phyloP scores from a whole-genome alignment of 2,113 vertebrate genomes.

The Cyprinodon tularosa region DNA sequence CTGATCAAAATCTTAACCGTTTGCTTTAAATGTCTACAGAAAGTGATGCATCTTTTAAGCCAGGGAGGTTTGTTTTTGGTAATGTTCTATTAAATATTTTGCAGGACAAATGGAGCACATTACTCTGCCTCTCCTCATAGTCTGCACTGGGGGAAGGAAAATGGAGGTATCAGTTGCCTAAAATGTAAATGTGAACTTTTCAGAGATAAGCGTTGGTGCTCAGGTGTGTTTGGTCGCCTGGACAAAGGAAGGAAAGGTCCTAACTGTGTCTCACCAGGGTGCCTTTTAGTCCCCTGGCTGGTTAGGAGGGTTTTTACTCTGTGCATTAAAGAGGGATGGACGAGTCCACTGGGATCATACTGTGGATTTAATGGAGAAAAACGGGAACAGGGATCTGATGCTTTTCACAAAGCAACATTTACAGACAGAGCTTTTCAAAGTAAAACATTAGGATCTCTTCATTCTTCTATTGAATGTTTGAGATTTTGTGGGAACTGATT shows the following conservation, averaged over 20 bases:
- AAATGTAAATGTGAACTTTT: slow-evolving; percentile 81
- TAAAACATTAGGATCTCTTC: too few relatives aligned
- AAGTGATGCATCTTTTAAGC: too few relatives aligned
- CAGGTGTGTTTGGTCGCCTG: slow-evolving; percentile 51
- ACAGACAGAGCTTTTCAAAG: too few relatives aligned
- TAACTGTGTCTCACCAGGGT: slow-evolving; percentile 32
- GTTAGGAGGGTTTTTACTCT: slow-evolving; percentile 37
- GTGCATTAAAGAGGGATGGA: slow-evolving; percentile 5
- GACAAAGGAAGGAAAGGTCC: slow-evolving; percentile 46
- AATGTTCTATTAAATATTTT: too few relatives aligned
- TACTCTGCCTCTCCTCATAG: background rate
- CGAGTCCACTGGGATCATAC: slow-evolving; percentile 8
- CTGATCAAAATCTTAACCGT: too few relatives aligned
- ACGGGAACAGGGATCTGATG: too few relatives aligned
- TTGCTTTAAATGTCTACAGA: too few relatives aligned
- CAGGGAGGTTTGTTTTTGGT: too few relatives aligned
- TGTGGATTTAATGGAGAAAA: too few relatives aligned
- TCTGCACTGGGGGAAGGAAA: background rate
- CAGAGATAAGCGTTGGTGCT: slow-evolving; percentile 50
- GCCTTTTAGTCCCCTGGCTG: slow-evolving; percentile 44
- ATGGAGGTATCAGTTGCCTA: slow-evolving; percentile 16
- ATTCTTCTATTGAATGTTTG: too few relatives aligned
- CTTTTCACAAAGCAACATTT: too few relatives aligned
- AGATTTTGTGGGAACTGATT: too few relatives aligned
- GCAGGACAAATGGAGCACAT: slow-evolving; percentile 6